phyloP scores from a whole-genome alignment of 1,140 invertebrate genomes.

The Papilio glaucus region DNA sequence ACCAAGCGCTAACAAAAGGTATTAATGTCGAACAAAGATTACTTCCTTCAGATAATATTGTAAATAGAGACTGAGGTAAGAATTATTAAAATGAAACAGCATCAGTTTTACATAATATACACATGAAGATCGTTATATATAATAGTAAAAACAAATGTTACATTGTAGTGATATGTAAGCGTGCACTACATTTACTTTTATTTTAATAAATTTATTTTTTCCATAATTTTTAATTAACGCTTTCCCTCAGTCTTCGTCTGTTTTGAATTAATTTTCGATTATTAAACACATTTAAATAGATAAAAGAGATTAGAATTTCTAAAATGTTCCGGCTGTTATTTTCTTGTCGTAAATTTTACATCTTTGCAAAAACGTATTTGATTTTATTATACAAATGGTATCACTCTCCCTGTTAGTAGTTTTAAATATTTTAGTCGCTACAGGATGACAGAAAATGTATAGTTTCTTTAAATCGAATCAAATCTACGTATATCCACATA shows the following conservation, averaged over 20 bases:
- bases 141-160: too few species aligned
- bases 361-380: background rate
- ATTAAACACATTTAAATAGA: background rate
- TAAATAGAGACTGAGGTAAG: slow-evolving; percentile 19
- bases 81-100: background rate
- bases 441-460: too few species aligned
- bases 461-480: too few species aligned
- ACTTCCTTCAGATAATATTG: slow-evolving; percentile 21
- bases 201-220: background rate
- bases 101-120: background rate
- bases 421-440: too few species aligned
- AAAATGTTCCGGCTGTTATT: background rate
- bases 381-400: too few species aligned
- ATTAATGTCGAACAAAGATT: slow-evolving; percentile 35
- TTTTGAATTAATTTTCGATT: slow-evolving; percentile 12
- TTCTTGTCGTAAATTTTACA: background rate
- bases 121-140: background rate
- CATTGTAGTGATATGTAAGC: too few species aligned
- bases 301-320: background rate
- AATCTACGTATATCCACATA: too few species aligned
- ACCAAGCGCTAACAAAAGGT: background rate
- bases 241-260: background rate
- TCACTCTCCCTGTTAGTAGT: too few species aligned
- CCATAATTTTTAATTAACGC: background rate
- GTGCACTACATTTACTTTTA: background rate